Evolutionary conservation across 2,888 invertebrate species (phyloP), one percentile per base, ranked within the genome.

Genomic region (Lasioglossum villosulum): DNA sequence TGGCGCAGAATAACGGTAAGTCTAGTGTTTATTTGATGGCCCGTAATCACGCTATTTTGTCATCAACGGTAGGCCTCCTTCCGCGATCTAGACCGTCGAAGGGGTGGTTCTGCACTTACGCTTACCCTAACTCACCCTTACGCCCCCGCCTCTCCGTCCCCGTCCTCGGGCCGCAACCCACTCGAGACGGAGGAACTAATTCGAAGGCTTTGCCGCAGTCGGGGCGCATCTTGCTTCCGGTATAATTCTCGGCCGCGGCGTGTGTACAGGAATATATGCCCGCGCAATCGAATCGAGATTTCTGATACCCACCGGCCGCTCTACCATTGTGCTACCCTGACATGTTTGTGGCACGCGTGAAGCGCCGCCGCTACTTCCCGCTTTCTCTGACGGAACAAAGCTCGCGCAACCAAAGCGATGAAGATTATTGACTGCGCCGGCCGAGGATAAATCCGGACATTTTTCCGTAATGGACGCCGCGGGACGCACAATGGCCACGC

Each of bases 11-110:
- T 93, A 94, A 94, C 92, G 92, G 92, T 91, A 91, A 94, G 93
- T 93, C 94, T 93, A 92, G 93, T 95, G 94, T 94, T 95, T 94
- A 94, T 94, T 94, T 94, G 94, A 95, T 95, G 93, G 94, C 92
- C 91, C 92, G 93, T 94, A 94, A 95, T 94, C 95, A 95, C 95
- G 95, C 95, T 93, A 95, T 94, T 94, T 94, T 94, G 94, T 94
- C 94, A 93, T 95, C 94, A 94, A 93, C 93, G 92, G 88, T 90
- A 91, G 90, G 89, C 91, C 93, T 93, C 91, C 92, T 93, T 94
- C 92, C 93, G 91, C 92, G 91, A 91, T 93, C 92, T 90, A 90
- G 87, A 91, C 85, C 90, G 87, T 83, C 83, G 84, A 78, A 87
- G 90, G 91, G 91, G 86, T 89, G 92, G 88, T 89, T 91, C 91